These are phyloP conservation scores for Setophaga coronata DNA, from an alignment of 2,113 vertebrate species.

Conservation along the genomic window DNA sequence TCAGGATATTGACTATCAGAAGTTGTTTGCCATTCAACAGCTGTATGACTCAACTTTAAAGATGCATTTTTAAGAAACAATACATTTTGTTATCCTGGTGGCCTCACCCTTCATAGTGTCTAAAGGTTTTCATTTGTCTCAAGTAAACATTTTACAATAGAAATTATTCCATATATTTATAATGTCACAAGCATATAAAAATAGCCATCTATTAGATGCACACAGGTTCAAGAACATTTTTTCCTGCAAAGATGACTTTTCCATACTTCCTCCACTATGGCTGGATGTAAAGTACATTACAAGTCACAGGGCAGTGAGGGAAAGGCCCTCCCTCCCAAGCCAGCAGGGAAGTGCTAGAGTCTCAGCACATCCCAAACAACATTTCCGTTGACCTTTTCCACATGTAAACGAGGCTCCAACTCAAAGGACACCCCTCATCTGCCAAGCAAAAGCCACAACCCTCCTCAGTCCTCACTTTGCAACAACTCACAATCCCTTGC, in stretches of 20 bases:
- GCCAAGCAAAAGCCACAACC: neutral
- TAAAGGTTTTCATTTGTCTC: neutral
- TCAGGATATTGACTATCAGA: neutral
- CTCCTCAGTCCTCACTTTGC: neutral
- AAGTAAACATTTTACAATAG: neutral
- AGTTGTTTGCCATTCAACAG: neutral
- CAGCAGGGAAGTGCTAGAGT: neutral
- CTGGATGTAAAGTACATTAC: slow-evolving; percentile 7
- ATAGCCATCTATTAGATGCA: slow-evolving; percentile 18
- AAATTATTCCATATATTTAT: slow-evolving; percentile 7
- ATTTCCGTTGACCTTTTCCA: slow-evolving; percentile 54
- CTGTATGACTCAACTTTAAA: neutral
- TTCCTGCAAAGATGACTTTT: slow-evolving; percentile 46
- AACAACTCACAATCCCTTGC: neutral
- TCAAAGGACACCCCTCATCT: neutral
- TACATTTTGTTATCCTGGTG: neutral
- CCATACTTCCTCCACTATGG: slow-evolving; percentile 34
- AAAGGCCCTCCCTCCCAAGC: slow-evolving; percentile 24
- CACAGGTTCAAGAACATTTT: slow-evolving; percentile 5
- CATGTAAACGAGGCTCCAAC: neutral
- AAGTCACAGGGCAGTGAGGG: slow-evolving; percentile 9
- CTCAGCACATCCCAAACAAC: neutral
- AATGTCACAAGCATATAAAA: neutral
- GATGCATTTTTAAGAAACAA: neutral
- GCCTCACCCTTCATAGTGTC: neutral